These are phyloP conservation scores for Germaria angustata DNA, from an alignment of 2,888 invertebrate species.

Conservation along the genomic window DNA sequence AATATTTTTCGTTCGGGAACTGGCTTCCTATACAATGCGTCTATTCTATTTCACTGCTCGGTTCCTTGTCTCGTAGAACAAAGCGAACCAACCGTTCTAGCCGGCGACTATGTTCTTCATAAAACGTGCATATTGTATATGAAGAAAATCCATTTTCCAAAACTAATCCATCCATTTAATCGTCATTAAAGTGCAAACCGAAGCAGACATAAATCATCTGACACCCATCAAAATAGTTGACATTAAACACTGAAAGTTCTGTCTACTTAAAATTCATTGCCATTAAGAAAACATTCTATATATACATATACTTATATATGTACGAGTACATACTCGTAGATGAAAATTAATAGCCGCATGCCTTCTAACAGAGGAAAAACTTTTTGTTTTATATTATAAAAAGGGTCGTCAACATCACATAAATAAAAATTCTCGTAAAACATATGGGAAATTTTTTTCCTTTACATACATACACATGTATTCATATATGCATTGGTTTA, in stretches of 20 bases:
- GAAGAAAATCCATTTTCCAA: not conserved
- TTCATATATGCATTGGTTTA: conserved; percentile 1
- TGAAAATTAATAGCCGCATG: not conserved
- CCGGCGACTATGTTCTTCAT: too few species aligned
- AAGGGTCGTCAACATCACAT: conserved; percentile 28
- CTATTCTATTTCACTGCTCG: too few species aligned
- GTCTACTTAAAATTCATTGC: not conserved
- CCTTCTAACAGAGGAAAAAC: not conserved
- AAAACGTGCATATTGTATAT: too few species aligned
- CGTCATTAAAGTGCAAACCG: not conserved
- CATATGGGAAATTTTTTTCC: conserved; percentile 2
- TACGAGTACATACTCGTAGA: too few species aligned
- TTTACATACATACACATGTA: not conserved
- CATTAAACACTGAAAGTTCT: not conserved
- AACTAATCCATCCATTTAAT: not conserved
- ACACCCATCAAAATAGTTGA: not conserved
- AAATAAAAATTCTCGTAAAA: conserved; percentile 5
- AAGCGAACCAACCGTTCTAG: too few species aligned
- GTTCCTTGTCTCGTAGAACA: too few species aligned
- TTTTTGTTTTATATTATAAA: not conserved
- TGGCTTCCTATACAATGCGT: too few species aligned
- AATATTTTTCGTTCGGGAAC: too few species aligned
- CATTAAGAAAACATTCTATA: not conserved
- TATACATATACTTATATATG: too few species aligned
- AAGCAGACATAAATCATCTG: not conserved